A percentile compares a stretch with the other conserved stretches of the same genome.
These are phyloP conservation scores for Trachops cirrhosus DNA, from an alignment of 2,797 vertebrate genomes.

Conservation along the genomic window DNA sequence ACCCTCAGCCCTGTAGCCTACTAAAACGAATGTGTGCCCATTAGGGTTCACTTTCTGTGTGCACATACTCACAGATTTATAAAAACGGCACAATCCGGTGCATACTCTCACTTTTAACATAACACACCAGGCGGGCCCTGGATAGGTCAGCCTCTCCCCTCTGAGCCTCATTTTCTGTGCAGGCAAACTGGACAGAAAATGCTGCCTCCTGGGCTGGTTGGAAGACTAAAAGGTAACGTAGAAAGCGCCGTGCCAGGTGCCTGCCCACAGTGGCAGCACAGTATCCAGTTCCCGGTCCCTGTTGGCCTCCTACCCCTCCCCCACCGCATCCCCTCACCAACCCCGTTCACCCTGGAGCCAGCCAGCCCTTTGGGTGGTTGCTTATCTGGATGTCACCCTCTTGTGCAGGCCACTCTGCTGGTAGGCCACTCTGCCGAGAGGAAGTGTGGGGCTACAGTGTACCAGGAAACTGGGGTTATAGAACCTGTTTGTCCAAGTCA, in stretches of 20 bases:
- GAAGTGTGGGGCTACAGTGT: neutral
- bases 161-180: neutral
- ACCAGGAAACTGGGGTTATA: neutral
- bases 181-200: neutral
- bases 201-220: neutral
- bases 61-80: neutral
- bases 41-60: neutral
- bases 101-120: neutral
- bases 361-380: neutral
- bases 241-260: neutral
- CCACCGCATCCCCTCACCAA: neutral
- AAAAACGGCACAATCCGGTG: neutral
- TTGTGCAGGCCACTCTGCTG: neutral
- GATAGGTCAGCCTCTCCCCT: neutral
- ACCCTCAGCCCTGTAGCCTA: neutral
- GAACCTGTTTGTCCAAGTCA: neutral
- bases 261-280: neutral
- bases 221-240: neutral
- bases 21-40: neutral
- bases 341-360: neutral
- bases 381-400: too few species aligned
- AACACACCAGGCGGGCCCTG: neutral
- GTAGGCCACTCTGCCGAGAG: neutral
- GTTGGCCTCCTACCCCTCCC: neutral
- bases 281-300: too few species aligned